A percentile compares a stretch with the other conserved stretches of the same genome.
Conservation (phyloP, 2,888 invertebrate genomes). For the Halictus ligatus region DNA sequence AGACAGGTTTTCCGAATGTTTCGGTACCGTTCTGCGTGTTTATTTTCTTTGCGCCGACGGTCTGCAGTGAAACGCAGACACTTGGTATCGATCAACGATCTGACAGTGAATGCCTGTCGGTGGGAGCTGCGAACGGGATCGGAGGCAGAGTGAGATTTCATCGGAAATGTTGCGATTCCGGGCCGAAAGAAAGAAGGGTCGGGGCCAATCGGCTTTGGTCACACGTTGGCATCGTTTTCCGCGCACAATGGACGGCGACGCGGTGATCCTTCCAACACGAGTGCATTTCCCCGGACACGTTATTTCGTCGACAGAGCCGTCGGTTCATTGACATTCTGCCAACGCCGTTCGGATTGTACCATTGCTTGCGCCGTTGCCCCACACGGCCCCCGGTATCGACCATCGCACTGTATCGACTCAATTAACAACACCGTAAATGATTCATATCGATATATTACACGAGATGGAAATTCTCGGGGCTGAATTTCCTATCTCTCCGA, state of each 20-base stretch:
- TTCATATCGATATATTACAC: slow-evolving; percentile 55
- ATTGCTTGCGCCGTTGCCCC: slow-evolving; percentile 58
- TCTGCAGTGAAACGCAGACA: not conserved
- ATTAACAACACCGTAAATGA: slow-evolving; percentile 67
- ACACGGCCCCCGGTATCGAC: slow-evolving; percentile 48
- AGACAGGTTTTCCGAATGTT: not conserved
- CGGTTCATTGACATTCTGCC: slow-evolving; percentile 69
- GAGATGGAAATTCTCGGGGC: slow-evolving; percentile 43
- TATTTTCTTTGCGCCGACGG: not conserved
- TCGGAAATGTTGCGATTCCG: slow-evolving; percentile 47
- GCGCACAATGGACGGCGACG: slow-evolving; percentile 41
- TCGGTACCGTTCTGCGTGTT: not conserved
- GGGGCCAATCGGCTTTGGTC: slow-evolving; percentile 46
- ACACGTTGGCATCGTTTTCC: slow-evolving; percentile 60
- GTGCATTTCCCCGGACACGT: slow-evolving; percentile 59
- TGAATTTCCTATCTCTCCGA: slow-evolving; percentile 17
- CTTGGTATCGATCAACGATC: slow-evolving; percentile 51
- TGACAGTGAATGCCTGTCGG: slow-evolving; percentile 33
- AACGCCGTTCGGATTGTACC: slow-evolving; percentile 58
- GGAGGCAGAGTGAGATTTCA: slow-evolving; percentile 40
- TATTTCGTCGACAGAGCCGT: slow-evolving; percentile 66
- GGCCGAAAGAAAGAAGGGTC: slow-evolving; percentile 21
- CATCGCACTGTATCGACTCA: slow-evolving; percentile 59
- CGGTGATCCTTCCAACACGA: slow-evolving; percentile 54
- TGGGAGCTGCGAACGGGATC: slow-evolving; percentile 24